Conservation (phyloP, 2,113 vertebrate genomes). For the Python bivittatus region DNA sequence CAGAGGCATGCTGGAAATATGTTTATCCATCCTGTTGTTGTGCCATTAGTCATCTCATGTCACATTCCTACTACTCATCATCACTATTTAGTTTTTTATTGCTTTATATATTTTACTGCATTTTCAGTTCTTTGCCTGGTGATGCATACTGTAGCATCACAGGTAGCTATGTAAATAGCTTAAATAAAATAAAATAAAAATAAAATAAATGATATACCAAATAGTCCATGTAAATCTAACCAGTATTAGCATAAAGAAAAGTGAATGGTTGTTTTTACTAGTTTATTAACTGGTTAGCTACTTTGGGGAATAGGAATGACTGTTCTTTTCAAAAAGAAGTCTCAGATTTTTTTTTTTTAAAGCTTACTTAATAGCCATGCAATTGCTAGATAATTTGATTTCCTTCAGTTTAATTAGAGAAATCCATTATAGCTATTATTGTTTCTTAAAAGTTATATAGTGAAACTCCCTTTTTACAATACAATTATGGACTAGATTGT, state of each 20-base stretch:
- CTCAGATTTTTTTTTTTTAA: constrained; percentile 44
- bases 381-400: constrained; percentile 63
- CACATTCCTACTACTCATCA: too few relatives aligned
- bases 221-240: too few relatives aligned
- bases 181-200: too few relatives aligned
- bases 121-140: too few relatives aligned
- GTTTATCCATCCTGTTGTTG: too few relatives aligned
- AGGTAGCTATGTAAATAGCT: too few relatives aligned
- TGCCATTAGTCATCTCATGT: too few relatives aligned
- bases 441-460: constrained; percentile 33
- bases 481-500: constrained; percentile 14
- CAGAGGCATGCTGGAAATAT: too few relatives aligned
- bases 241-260: background rate
- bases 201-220: too few relatives aligned
- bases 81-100: too few relatives aligned
- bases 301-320: constrained; percentile 1
- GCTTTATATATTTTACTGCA: too few relatives aligned
- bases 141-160: too few relatives aligned
- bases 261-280: background rate
- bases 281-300: background rate
- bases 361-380: constrained; percentile 58
- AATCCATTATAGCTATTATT: constrained; percentile 60
- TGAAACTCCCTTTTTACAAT: constrained; percentile 19
- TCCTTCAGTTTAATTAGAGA: constrained; percentile 62
- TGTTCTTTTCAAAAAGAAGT: constrained; percentile 1